Percentiles rank a stretch among this genome's conserved stretches.
phyloP scores from a whole-genome alignment of 2,888 invertebrate genomes.

The Pseudanteris insignis region DNA sequence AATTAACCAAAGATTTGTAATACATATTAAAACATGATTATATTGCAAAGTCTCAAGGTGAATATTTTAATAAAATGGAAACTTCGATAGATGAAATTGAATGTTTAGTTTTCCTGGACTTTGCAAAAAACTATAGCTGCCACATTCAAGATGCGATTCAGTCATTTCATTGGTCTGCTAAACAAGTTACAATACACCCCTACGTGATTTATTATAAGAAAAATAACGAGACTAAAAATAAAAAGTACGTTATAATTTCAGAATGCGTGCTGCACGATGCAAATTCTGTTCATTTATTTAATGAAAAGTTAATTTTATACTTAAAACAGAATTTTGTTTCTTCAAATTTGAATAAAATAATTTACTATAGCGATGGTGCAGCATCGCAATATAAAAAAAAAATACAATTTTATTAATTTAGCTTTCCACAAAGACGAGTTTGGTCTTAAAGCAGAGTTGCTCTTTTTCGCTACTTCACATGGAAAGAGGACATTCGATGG shows the following conservation, averaged over 20 bases:
- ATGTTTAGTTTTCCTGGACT: slow-evolving; percentile 17
- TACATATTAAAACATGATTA: slow-evolving; percentile 31
- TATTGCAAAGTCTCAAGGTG: slow-evolving; percentile 23
- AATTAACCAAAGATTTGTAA: too few species aligned
- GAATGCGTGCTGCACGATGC: slow-evolving; percentile 15
- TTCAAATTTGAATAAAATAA: slow-evolving; percentile 7
- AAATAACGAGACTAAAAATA: slow-evolving; percentile 6
- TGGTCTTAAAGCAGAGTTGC: slow-evolving; percentile 19
- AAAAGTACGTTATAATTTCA: slow-evolving; percentile 17
- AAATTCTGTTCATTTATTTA: slow-evolving; percentile 6
- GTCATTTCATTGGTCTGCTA: slow-evolving; percentile 24
- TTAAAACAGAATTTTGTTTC: slow-evolving; percentile 7
- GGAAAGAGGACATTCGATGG: slow-evolving; percentile 30
- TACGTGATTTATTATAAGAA: slow-evolving; percentile 22
- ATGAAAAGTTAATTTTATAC: slow-evolving; percentile 1
- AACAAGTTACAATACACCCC: slow-evolving; percentile 29
- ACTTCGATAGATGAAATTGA: slow-evolving; percentile 14
- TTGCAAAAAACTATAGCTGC: slow-evolving; percentile 36
- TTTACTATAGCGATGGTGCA: slow-evolving; percentile 17
- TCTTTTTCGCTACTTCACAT: slow-evolving; percentile 34
- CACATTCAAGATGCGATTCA: slow-evolving; percentile 31
- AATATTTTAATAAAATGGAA: slow-evolving; percentile 19
- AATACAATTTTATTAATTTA: slow-evolving; percentile 12
- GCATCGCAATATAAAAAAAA: slow-evolving; percentile 16
- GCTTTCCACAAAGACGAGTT: slow-evolving; percentile 7